A percentile compares a stretch with the other conserved stretches of the same genome.
Evolutionary conservation across 1,140 invertebrate species (phyloP).

Genomic region (Gryllus bimaculatus): DNA sequence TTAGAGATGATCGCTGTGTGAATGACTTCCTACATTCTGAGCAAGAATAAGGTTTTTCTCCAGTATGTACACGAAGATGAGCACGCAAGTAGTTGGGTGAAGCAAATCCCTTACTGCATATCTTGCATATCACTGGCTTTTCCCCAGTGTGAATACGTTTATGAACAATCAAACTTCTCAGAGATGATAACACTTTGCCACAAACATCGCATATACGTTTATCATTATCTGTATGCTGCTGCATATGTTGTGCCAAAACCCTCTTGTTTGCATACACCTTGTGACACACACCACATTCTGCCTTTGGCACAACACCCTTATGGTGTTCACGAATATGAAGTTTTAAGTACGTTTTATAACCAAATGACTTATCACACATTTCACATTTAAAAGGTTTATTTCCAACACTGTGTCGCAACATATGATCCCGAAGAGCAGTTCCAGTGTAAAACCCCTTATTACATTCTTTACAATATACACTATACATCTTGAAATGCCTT

Average conservation of each 20-base stretch:
- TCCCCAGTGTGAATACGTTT: conserved; percentile 60
- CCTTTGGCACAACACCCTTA: conserved; percentile 35
- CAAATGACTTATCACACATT: conserved; percentile 37
- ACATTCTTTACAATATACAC: conserved; percentile 9
- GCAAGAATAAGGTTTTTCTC: conserved; percentile 34
- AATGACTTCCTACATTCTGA: conserved; percentile 36
- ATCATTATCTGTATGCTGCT: conserved; percentile 38
- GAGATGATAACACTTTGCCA: conserved; percentile 54
- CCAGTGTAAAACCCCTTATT: conserved; percentile 16
- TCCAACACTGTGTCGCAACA: conserved; percentile 2
- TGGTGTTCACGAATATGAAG: conserved; percentile 33
- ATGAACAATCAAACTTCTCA: conserved; percentile 75
- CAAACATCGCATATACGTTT: conserved; percentile 61
- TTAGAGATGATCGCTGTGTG: conserved; percentile 31
- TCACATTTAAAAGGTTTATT: conserved; percentile 16
- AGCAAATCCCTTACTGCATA: conserved; percentile 37
- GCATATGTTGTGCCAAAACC: conserved; percentile 33
- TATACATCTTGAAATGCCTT: conserved; percentile 14
- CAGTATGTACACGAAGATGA: conserved; percentile 35
- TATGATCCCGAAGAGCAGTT: conserved; percentile 15
- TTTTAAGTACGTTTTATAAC: conserved; percentile 32
- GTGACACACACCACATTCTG: conserved; percentile 32
- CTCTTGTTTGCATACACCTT: conserved; percentile 31
- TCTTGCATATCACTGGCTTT: conserved; percentile 41
- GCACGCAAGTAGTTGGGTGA: conserved; percentile 37